phyloP scores from a whole-genome alignment of 2,797 vertebrate genomes.

The Chelon auratus region DNA sequence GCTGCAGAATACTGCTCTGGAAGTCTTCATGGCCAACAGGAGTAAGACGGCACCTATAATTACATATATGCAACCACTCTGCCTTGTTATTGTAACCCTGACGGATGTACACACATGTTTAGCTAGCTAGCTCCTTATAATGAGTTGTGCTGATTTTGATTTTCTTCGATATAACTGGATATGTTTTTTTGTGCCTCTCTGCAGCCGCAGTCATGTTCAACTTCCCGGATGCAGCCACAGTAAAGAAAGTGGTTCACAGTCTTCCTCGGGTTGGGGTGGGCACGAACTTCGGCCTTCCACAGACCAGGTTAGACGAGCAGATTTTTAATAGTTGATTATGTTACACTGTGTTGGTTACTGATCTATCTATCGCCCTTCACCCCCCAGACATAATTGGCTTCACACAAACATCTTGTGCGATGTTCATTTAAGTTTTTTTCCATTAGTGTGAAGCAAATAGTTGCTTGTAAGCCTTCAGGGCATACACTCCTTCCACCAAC shows the following conservation, averaged over 20 bases:
- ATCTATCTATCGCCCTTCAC: slow-evolving; percentile 29
- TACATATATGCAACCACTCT: not conserved
- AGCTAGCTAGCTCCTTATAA: too few species aligned
- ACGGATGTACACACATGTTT: not conserved
- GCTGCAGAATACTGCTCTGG: slow-evolving; percentile 96
- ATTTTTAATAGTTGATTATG: too few species aligned
- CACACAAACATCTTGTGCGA: slow-evolving; percentile 74
- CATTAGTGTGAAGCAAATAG: slow-evolving; percentile 72
- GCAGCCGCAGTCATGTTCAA: slow-evolving; percentile 97
- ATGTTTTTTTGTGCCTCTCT: slow-evolving; percentile 36
- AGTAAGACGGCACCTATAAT: slow-evolving; percentile 82
- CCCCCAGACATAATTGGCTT: slow-evolving; percentile 73
- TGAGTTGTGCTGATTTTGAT: not conserved
- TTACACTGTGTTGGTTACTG: slow-evolving; percentile 18
- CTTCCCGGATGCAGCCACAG: slow-evolving; percentile 92
- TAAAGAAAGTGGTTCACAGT: slow-evolving; percentile 97
- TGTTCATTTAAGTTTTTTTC: slow-evolving; percentile 79
- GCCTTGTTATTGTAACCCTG: slow-evolving; percentile 1
- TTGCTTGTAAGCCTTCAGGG: slow-evolving; percentile 68
- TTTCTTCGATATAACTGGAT: not conserved
- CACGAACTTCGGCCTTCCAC: slow-evolving; percentile 95
- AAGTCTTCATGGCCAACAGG: slow-evolving; percentile 98
- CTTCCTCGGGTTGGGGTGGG: slow-evolving; percentile 97
- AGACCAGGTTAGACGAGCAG: slow-evolving; percentile 88
- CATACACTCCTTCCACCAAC: slow-evolving; percentile 17